These are phyloP conservation scores for Sweltsa coloradensis DNA, from an alignment of 1,140 invertebrate genomes.

Conservation along the genomic window DNA sequence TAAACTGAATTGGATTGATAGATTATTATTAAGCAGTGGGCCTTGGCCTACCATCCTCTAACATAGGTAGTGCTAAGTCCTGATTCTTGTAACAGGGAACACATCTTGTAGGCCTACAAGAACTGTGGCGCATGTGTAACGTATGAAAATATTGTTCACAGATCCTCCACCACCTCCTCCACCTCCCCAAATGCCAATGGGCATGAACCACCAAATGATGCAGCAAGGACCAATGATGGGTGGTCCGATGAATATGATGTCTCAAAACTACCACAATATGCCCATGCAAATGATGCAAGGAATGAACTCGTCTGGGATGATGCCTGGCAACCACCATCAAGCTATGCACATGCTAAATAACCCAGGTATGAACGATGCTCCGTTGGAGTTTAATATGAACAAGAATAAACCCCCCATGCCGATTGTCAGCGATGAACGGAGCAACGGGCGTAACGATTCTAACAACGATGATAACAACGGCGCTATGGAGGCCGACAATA, in stretches of 20 bases:
- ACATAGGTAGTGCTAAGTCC: neutral
- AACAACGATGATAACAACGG: neutral
- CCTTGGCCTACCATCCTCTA: neutral
- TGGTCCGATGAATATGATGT: constrained; percentile 25
- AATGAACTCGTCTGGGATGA: neutral
- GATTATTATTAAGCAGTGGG: neutral
- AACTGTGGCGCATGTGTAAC: neutral
- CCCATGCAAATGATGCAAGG: constrained; percentile 4
- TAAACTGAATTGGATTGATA: neutral
- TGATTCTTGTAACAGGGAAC: neutral
- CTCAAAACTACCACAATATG: neutral
- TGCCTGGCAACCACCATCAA: constrained; percentile 7
- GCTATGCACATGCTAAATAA: constrained; percentile 14
- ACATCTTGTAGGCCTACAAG: neutral
- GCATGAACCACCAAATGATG: constrained; percentile 17
- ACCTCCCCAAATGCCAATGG: constrained; percentile 19
- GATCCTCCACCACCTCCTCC: constrained; percentile 17
- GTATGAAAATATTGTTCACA: constrained; percentile 1
- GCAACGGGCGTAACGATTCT: constrained; percentile 24
- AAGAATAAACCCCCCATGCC: constrained; percentile 47
- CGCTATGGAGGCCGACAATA: constrained; percentile 5
- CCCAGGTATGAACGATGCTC: constrained; percentile 51
- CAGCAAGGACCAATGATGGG: constrained; percentile 21
- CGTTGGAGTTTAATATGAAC: constrained; percentile 51
- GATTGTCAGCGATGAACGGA: constrained; percentile 28